phyloP scores from a whole-genome alignment of 2,113 vertebrate species.

The Pseudonaja textilis region DNA sequence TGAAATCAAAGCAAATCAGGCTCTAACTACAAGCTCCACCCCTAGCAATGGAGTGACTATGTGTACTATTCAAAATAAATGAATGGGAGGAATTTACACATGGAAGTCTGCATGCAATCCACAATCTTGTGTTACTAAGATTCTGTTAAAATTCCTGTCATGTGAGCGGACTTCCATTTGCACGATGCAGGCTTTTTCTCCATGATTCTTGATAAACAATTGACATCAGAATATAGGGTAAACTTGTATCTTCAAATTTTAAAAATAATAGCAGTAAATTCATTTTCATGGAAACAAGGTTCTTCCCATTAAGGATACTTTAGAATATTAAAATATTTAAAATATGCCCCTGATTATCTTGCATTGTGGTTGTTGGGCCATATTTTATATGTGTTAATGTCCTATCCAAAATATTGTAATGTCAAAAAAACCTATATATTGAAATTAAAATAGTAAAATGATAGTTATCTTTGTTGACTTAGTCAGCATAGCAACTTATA shows the following conservation, averaged over 20 bases:
- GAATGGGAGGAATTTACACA: not conserved
- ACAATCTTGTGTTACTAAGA: not conserved
- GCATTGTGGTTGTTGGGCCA: not conserved
- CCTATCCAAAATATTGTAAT: not conserved
- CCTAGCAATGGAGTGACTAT: not conserved
- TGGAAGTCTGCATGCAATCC: not conserved
- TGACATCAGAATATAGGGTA: not conserved
- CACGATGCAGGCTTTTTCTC: not conserved
- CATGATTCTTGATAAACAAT: not conserved
- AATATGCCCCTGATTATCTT: not conserved
- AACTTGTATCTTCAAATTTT: not conserved
- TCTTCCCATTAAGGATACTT: not conserved
- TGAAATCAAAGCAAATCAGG: not conserved
- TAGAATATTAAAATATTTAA: not conserved
- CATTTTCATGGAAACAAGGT: not conserved
- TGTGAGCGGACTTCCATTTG: not conserved
- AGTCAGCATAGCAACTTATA: not conserved
- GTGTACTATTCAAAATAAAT: not conserved
- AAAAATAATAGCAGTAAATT: not conserved
- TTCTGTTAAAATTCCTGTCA: not conserved
- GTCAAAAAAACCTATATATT: slow-evolving; percentile 23
- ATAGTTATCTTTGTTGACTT: not conserved
- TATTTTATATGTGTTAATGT: not conserved
- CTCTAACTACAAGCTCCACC: not conserved
- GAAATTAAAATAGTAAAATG: slow-evolving; percentile 22